phyloP scores from a whole-genome alignment of 2,797 vertebrate species.

The Scyliorhinus canicula region DNA sequence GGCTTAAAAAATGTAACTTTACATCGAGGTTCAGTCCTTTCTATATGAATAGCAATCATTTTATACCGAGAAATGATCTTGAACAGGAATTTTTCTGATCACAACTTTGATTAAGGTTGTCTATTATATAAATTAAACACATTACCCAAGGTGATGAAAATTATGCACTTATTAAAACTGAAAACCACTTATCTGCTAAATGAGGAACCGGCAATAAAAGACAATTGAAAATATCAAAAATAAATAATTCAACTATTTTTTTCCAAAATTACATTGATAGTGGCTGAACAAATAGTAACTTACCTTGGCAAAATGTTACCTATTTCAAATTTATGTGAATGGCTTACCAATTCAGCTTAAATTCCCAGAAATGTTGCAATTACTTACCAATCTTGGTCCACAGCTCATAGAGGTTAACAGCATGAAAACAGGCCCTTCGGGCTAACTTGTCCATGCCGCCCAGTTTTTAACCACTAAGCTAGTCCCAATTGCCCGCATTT shows the following conservation, averaged over 20 bases:
- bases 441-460: too few species aligned
- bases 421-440: too few species aligned
- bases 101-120: not conserved
- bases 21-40: not conserved
- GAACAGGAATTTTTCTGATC: not conserved
- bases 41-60: not conserved
- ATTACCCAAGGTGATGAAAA: not conserved
- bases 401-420: too few species aligned
- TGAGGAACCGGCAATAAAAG: not conserved
- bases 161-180: not conserved
- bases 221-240: not conserved
- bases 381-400: too few species aligned
- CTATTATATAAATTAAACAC: not conserved
- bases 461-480: too few species aligned
- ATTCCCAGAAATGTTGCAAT: conserved; percentile 18
- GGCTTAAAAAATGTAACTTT: not conserved
- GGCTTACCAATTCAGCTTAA: not conserved
- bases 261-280: not conserved
- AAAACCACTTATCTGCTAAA: not conserved
- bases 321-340: conserved; percentile 11
- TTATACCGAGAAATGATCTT: not conserved
- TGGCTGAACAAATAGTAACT: not conserved
- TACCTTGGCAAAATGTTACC: not conserved
- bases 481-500: too few species aligned
- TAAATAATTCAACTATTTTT: not conserved